These are phyloP conservation scores for Fregata magnificens DNA, from an alignment of 2,113 vertebrate species.

Conservation along the genomic window DNA sequence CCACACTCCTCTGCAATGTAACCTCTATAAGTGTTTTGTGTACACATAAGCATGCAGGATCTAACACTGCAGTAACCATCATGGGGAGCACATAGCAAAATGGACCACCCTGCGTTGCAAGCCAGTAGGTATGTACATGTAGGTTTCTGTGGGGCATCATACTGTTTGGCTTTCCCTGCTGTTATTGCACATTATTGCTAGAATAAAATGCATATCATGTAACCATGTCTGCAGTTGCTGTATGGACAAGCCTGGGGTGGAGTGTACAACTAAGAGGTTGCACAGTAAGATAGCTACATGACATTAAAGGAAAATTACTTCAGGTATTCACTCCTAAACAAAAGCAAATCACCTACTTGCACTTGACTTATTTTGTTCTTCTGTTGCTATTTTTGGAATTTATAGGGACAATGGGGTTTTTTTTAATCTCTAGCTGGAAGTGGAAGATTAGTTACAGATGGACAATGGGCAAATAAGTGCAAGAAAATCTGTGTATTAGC, in stretches of 20 bases:
- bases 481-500: background rate
- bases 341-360: background rate
- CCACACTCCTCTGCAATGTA: background rate
- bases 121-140: no score
- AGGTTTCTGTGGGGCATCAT: background rate
- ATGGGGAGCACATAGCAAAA: background rate
- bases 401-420: background rate
- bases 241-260: background rate
- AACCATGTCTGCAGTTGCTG: background rate
- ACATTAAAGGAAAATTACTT: background rate
- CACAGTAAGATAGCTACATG: accelerated
- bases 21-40: background rate
- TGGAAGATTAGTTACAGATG: background rate
- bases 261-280: background rate
- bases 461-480: background rate
- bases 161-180: background rate
- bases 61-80: background rate
- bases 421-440: background rate
- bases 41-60: background rate
- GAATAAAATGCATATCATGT: background rate
- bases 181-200: background rate
- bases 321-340: background rate
- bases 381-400: background rate
- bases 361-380: background rate
- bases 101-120: background rate